Evolutionary conservation across 2,797 vertebrate genomes (phyloP).

Genomic region (Enteromius mattozi): DNA sequence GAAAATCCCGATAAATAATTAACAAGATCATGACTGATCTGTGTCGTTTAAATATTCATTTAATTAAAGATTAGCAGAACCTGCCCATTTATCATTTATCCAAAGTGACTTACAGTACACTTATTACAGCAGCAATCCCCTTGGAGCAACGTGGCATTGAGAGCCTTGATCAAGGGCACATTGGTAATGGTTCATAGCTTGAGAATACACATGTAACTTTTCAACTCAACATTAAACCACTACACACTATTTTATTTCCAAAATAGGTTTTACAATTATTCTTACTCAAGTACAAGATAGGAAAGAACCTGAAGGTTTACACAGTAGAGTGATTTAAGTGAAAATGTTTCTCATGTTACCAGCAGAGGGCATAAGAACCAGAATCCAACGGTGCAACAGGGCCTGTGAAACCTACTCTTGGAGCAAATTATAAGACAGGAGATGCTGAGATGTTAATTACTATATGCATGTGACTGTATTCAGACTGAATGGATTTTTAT

Average conservation of each 20-base stretch:
- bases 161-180: constrained; percentile 1
- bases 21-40: constrained; percentile 8
- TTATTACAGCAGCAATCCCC: constrained; percentile 1
- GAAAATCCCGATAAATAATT: constrained; percentile 28
- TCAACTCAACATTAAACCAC: not conserved
- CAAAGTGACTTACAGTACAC: not conserved
- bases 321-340: not conserved
- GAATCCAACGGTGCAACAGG: not conserved
- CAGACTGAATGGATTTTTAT: not conserved
- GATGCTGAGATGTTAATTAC: constrained; percentile 9
- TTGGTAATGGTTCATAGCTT: not conserved
- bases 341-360: constrained; percentile 2
- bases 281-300: not conserved
- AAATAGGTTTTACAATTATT: not conserved
- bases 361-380: constrained; percentile 36
- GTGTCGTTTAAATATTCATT: constrained; percentile 4
- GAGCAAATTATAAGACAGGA: not conserved
- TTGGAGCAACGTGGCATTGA: not conserved
- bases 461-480: not conserved
- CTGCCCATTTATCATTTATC: not conserved
- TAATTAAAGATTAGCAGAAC: constrained; percentile 29
- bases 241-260: not conserved
- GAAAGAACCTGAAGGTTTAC: not conserved
- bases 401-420: not conserved
- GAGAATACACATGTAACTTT: not conserved